Base-by-base conservation (phyloP, 2,888 invertebrate species). In the Heliconius sara region DNA sequence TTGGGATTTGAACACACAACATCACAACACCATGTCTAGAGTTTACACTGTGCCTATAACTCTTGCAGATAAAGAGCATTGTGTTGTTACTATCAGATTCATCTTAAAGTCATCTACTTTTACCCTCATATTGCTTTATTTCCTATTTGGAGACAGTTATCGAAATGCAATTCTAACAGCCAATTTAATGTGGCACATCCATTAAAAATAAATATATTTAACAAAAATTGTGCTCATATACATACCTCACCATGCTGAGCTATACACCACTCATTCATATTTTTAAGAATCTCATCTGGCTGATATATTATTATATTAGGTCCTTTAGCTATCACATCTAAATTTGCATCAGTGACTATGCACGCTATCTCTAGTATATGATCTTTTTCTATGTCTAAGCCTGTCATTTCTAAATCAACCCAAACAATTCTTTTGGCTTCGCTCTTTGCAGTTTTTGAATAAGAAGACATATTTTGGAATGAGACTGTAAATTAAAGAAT, bases 371-470 rank as follows among this genome's bases (percentile, higher is more conserved):
- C 99, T 87, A 99, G 91, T 77, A 99, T 98, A 83, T 97, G 96
- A 87, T 98, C 97, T 76, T 92, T 96, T 0, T 97, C 95, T 73
- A 97, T 89, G 88, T 99, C 96, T 25, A 99, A 92, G 0, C 99
- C 99, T 13, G 99, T 98, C 98, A 99, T 98, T 97, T 98, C 98
- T 85, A 97, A 90, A 86, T 98, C 97, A 67, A 97, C 93, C 98
- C 98, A 98, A 22, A 97, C 97, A 83, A 98, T 94, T 60, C 91
- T 88, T 78, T 93, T 93, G 0, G 90, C 89, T 65, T 86, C 86
- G 79, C 76, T 83, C 34, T 79, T 79, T 86, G 85, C 83, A 84
- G n/a, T 67, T 78, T 25, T 68, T 25, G 73, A 68, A 66, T 60
- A 60, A 25, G 72, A 72, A 34, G 78, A 81, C 85, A 82, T 83